phyloP scores from a whole-genome alignment of 2,113 vertebrate genomes.

The Xenus cinereus region DNA sequence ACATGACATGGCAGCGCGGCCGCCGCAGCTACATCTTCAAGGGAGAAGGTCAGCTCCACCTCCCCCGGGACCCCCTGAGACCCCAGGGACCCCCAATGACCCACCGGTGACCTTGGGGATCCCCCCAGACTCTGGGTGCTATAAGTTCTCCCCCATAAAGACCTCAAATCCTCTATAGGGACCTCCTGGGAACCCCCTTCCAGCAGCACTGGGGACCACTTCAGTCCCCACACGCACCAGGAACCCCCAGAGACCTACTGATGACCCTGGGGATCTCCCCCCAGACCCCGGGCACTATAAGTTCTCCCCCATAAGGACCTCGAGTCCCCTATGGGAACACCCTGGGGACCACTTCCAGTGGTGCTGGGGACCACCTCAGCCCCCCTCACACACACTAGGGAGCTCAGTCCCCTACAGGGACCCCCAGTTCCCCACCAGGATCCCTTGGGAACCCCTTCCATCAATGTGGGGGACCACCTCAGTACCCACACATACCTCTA shows the following conservation, averaged over 20 bases:
- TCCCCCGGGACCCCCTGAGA: accelerated
- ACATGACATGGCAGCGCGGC: constrained; percentile 97
- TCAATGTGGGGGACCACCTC: background rate
- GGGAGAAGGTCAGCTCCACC: constrained; percentile 82
- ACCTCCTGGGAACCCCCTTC: too few relatives aligned
- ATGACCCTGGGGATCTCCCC: too few relatives aligned
- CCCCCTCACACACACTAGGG: background rate
- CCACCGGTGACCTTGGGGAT: accelerated
- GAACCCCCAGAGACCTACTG: too few relatives aligned
- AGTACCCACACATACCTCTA: background rate
- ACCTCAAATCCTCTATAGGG: background rate
- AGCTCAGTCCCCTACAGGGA: background rate
- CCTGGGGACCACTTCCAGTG: background rate
- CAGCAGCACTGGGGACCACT: too few relatives aligned
- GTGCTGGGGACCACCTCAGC: background rate
- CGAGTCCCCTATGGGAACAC: too few relatives aligned
- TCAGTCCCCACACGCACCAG: too few relatives aligned
- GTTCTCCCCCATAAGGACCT: background rate
- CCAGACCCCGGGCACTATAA: accelerated
- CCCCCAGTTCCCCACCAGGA: background rate
- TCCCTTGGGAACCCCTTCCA: too few relatives aligned
- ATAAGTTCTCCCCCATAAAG: background rate
- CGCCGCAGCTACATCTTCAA: constrained; percentile 95
- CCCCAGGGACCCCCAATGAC: background rate
- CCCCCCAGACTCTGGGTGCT: accelerated